Evolutionary conservation across 2,888 invertebrate species (phyloP), one percentile per base, ranked within the genome.

Genomic region (Tenthredo mesomela): DNA sequence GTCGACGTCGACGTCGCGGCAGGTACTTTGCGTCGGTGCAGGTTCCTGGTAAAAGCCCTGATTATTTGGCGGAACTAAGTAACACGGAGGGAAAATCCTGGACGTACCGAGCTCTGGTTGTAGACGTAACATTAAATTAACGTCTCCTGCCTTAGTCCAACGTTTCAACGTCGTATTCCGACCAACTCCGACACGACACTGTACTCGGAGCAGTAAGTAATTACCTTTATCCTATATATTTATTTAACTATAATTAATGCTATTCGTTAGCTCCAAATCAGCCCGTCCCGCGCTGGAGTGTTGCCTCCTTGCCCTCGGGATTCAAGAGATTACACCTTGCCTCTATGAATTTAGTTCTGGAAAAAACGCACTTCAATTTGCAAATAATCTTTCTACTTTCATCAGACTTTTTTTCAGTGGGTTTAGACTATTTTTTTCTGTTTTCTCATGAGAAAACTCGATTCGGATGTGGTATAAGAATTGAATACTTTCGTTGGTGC

Each of bases 401-500:
- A 25, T 25, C 1, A 10, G 21, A 29, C 65, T 65, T 65, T 25
- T 12, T 65, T 65, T 12, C 1, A 4, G 2, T 33, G 6, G 33
- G 33, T 6, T 12, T 67, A 1, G 29, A 25, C 15, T 12, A 43
- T 73, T 21, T 67, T 71, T 43, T 29, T 73, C 43, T 25, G 21
- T 71, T 71, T 71, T 2, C 40, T 21, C 43, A 3, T 21, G 37
- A 40, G 43, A 40, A 3, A n/a, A 10, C 12, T 73, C 1, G 43
- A 21, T 73, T 43, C 29, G 25, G 50, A 47, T 15, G 12, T 47
- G 25, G 25, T 12, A 37, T 78, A n/a, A 40, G 67, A 67, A 82
- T 82, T 29, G 82, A 82, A 82, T 82, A 50, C 67, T 82, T 43
- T 33, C 29, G 40, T 18, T n/a, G 43, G 86, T 89, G 90, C 90